Percentiles rank a stretch among this genome's conserved stretches.
Conservation (phyloP, 1,140 invertebrate genomes). For the Cataglyphis hispanica region DNA sequence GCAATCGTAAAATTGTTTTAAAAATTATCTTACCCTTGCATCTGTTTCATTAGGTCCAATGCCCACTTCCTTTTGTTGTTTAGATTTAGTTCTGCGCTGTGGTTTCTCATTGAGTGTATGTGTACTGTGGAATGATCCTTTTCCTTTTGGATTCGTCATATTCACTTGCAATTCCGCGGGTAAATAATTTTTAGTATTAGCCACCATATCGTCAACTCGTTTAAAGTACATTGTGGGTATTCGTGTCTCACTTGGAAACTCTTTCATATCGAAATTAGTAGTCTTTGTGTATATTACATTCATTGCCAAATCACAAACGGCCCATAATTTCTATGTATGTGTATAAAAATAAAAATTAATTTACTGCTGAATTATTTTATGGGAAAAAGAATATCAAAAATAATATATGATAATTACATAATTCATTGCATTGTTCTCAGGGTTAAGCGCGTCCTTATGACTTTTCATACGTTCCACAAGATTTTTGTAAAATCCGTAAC, state of each 20-base stretch:
- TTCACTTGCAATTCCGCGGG: conserved; percentile 89
- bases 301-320: conserved; percentile 97
- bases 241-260: conserved; percentile 93
- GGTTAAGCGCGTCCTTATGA: conserved; percentile 95
- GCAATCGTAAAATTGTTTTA: not conserved
- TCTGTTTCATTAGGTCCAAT: conserved; percentile 88
- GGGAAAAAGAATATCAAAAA: not conserved
- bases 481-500: conserved; percentile 98
- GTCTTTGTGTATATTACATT: conserved; percentile 95
- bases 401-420: conserved; percentile 88
- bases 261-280: conserved; percentile 95
- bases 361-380: not conserved
- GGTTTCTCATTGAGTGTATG: conserved; percentile 82
- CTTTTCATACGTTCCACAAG: conserved; percentile 97
- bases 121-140: conserved; percentile 83
- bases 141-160: conserved; percentile 86
- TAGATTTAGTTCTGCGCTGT: conserved; percentile 84
- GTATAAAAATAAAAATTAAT: conserved; percentile 65
- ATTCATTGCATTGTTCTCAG: conserved; percentile 93
- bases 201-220: conserved; percentile 90
- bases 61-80: conserved; percentile 87
- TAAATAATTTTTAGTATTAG: conserved; percentile 91
- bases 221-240: conserved; percentile 95
- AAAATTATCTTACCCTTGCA: conserved; percentile 86
- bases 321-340: conserved; percentile 95